Evolutionary conservation across 1,140 invertebrate genomes (phyloP), one percentile per base, ranked within the genome.

Genomic region (Muscidifurax raptorellus): DNA sequence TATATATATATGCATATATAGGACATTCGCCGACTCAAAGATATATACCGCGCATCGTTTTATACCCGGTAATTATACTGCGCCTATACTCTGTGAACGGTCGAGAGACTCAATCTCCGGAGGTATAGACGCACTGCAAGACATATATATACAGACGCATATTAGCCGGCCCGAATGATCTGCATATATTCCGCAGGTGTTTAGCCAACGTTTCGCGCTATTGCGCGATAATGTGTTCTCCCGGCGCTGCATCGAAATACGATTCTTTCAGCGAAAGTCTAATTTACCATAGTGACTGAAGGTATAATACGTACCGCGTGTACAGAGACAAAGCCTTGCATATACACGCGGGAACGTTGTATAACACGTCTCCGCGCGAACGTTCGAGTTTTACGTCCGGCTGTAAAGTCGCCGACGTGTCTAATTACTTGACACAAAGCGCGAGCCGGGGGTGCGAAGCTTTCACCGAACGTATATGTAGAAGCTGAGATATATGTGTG

Each of bases 331-430:
- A n/a, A 59, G 52, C 52, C 22, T 2, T 52, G 22, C 52, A 59
- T 59, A n/a, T 7, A 59, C 15, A 59, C 18, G 18, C 22, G 1
- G 22, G 2, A 2, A 13, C 22, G 22, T n/a, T 22, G 6, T 59
- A 59, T 59, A n/a, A 25, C 18, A 12, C 22, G 15, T 69, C 25
- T 59, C 71, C 32, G 15, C 32, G 15, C 44, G 76, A 76, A 52
- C 80, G 80, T 86, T 87, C 82, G 85, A 88, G 80, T 89, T 90
- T 89, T 89, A 90, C 85, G 87, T 87, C 80, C 85, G 86, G 80
- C 69, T 85, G 87, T 90, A 90, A 90, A 90, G 87, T 88, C 86
- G 86, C 86, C 86, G 87, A 89, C 88, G 86, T 88, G 88, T 88
- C 89, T 90, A 90, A 90, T 90, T 90, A 90, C 85, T 87, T 87